Evolutionary conservation across 2,797 vertebrate genomes (phyloP), one percentile per base, ranked within the genome.

Genomic region (Neoniphon sammara): DNA sequence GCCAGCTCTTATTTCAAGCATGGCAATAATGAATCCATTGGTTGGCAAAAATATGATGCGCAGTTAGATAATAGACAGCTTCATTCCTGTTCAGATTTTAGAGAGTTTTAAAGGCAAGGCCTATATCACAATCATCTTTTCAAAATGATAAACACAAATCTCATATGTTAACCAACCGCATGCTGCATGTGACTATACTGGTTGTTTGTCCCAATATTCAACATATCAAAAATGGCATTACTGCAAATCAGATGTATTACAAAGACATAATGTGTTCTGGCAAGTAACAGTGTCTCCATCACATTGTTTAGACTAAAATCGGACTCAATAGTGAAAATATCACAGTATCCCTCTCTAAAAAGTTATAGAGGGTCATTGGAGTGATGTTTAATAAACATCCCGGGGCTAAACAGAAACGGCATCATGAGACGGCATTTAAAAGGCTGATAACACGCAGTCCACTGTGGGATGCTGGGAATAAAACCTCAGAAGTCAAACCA

Each of bases 1-100:
- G 54, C 30, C n/a, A 59, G n/a, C 34, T 39, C 15, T 59, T 8
- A 44, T 61, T 25, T 60, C 34, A 59, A 59, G 9, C 20, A 36
- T 21, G 34, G 34, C 21, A 23, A 11, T 8, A 30, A 31, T 18
- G 54, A 31, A 31, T 56, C 25, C 27, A 56, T 5, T 56, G 27
- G 15, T 14, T 42, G 14, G 36, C 11, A 42, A 21, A 60, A 58
- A 20, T 34, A 8, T 17, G 53, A 9, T 56, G 25, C 31, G n/a
- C 20, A n/a, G 18, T 27, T n/a, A 18, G 1, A 34, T 58, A 34
- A 34, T 11, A 57, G 30, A 17, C 31, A 34, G 31, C 56, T 4
- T 58, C 18, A 20, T 2, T 5, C 20, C 4, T 11, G 14, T 36
- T 39, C 34, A 39, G 34, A 17, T 59, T 4, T 14, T 21, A 9